These are phyloP conservation scores for Sphaerophoria rueppellii DNA, from an alignment of 2,888 invertebrate genomes.

Conservation along the genomic window DNA sequence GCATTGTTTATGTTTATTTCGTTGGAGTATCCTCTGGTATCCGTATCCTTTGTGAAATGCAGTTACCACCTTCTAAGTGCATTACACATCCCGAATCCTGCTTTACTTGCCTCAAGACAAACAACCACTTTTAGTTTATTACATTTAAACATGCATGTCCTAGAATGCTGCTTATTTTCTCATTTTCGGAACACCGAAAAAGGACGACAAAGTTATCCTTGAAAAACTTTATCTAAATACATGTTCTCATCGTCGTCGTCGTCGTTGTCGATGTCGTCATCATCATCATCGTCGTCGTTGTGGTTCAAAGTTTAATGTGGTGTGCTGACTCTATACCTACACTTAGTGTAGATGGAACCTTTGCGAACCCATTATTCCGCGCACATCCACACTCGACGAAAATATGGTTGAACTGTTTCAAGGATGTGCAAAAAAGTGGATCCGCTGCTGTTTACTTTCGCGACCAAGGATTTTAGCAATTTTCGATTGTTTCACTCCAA, in stretches of 20 bases:
- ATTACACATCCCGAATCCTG: not conserved
- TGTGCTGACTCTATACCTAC: not conserved
- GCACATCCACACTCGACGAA: conserved; percentile 8
- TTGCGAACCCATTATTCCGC: not conserved
- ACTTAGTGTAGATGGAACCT: not conserved
- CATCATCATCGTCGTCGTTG: too few species aligned
- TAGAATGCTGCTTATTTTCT: conserved; percentile 45
- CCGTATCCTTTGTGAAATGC: not conserved
- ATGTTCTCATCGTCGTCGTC: not conserved
- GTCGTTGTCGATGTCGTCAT: too few species aligned
- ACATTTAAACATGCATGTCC: conserved; percentile 52
- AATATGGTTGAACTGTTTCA: conserved; percentile 5
- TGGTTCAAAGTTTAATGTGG: conserved; percentile 36
- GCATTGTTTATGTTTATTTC: conserved; percentile 4
- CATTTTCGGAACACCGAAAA: conserved; percentile 7
- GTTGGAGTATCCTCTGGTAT: not conserved
- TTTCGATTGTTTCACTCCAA: conserved; percentile 20
- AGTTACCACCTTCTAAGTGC: conserved; percentile 6
- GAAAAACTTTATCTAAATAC: conserved; percentile 34
- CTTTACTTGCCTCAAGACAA: conserved; percentile 28
- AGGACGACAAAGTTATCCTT: conserved; percentile 33
- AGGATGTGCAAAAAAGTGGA: not conserved
- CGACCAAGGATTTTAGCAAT: conserved; percentile 22
- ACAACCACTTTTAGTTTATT: conserved; percentile 59
- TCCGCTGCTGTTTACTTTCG: conserved; percentile 9